These are phyloP conservation scores for Thumatha senex DNA, from an alignment of 2,888 invertebrate genomes.

Conservation along the genomic window DNA sequence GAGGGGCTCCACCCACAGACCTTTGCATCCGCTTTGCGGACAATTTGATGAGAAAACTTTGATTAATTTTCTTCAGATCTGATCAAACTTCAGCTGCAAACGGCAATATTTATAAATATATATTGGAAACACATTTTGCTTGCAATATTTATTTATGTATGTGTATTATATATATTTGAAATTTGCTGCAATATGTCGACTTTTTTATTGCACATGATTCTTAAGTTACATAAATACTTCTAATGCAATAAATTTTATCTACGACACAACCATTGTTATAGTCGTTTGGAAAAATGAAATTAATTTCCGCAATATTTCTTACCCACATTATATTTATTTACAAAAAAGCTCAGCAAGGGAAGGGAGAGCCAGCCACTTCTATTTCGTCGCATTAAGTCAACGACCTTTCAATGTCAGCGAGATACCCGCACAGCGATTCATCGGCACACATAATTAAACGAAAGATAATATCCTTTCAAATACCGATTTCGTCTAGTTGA, in stretches of 20 bases:
- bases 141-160: too few relatives aligned
- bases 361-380: constrained; percentile 57
- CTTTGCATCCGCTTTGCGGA: constrained; percentile 78
- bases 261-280: too few relatives aligned
- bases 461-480: constrained; percentile 50
- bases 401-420: constrained; percentile 77
- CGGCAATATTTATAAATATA: too few relatives aligned
- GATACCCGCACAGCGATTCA: constrained; percentile 60
- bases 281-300: constrained; percentile 2
- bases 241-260: constrained; percentile 8
- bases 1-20: constrained; percentile 75
- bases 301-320: constrained; percentile 21
- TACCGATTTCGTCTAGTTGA: constrained; percentile 43
- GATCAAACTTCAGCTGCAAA: constrained; percentile 30
- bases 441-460: constrained; percentile 57
- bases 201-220: too few relatives aligned
- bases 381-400: constrained; percentile 65
- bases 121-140: too few relatives aligned
- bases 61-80: constrained; percentile 50
- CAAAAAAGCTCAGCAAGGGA: constrained; percentile 49
- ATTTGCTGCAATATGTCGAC: too few relatives aligned
- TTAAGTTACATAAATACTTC: constrained; percentile 5
- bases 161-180: too few relatives aligned
- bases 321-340: constrained; percentile 26
- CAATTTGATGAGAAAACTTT: constrained; percentile 60